Conservation (phyloP, 1,140 invertebrate species). For the Drosophila lacteicornis region DNA sequence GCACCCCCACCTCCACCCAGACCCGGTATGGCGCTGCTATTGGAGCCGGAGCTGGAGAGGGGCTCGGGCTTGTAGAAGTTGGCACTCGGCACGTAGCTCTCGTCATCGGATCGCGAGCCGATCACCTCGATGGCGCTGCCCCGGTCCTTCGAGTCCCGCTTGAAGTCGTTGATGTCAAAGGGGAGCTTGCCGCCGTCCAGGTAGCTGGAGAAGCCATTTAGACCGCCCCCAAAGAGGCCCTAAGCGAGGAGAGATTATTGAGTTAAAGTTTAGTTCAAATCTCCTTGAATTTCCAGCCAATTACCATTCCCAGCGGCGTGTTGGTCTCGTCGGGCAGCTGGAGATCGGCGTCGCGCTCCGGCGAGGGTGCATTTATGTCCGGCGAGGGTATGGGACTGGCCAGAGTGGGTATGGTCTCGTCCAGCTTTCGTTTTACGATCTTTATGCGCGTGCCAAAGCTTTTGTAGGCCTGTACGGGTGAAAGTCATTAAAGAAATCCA, state of each 20-base stretch:
- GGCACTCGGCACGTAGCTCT: constrained; percentile 64
- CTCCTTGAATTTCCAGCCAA: background rate
- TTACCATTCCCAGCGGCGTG: constrained; percentile 62
- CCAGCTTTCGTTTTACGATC: constrained; percentile 92
- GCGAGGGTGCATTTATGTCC: constrained; percentile 93
- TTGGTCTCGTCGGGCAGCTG: constrained; percentile 87
- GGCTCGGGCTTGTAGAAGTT: constrained; percentile 75
- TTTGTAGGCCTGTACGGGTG: constrained; percentile 91
- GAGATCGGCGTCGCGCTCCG: constrained; percentile 91
- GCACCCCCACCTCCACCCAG: constrained; percentile 41
- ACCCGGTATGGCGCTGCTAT: constrained; percentile 62
- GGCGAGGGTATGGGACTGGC: constrained; percentile 90
- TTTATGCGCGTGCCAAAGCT: constrained; percentile 95
- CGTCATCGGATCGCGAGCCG: constrained; percentile 81
- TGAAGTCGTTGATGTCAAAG: constrained; percentile 84
- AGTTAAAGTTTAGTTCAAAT: background rate
- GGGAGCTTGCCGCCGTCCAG: constrained; percentile 78
- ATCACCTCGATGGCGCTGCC: constrained; percentile 86
- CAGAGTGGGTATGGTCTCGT: constrained; percentile 89
- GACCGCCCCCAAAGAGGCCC: constrained; percentile 68
- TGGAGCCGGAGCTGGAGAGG: constrained; percentile 40
- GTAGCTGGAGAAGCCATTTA: constrained; percentile 81
- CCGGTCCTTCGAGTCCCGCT: constrained; percentile 67
- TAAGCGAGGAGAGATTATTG: background rate
- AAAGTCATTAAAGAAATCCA: background rate